Evolutionary conservation across 2,113 vertebrate species (phyloP).

Genomic region (Heterocephalus glaber): DNA sequence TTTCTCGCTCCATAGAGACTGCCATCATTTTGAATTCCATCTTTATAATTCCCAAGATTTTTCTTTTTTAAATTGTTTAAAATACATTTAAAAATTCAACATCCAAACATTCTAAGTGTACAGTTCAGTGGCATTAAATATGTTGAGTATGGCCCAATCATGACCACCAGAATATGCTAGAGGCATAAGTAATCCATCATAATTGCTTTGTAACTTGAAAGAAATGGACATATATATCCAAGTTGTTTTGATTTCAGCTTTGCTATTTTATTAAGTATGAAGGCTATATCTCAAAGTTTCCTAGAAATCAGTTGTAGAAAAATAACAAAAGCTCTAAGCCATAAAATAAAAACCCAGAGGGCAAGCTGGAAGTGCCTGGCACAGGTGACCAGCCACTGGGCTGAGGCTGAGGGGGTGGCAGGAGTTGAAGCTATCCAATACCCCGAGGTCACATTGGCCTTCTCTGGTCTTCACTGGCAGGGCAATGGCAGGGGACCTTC

Average conservation of each 20-base stretch:
- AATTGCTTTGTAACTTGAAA: not conserved
- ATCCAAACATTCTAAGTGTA: not conserved
- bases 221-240: not conserved
- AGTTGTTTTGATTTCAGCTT: slow-evolving; percentile 7
- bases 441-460: not conserved
- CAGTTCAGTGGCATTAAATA: not conserved
- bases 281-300: slow-evolving; percentile 23
- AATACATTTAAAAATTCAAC: not conserved
- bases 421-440: rapidly evolving
- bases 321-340: not conserved
- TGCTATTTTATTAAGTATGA: slow-evolving; percentile 67
- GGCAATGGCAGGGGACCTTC: not conserved
- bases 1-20: not conserved
- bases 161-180: not conserved
- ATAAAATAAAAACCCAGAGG: not conserved
- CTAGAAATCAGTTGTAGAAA: slow-evolving; percentile 25
- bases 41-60: not conserved
- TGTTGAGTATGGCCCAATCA: too few species aligned
- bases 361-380: not conserved
- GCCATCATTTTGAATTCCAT: not conserved
- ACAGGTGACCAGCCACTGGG: not conserved
- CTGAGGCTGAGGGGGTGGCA: not conserved
- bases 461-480: not conserved
- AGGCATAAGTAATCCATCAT: not conserved
- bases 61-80: not conserved